Base-by-base conservation (phyloP, 1,140 invertebrate species). In the Pseudomyrmex dendroicus region DNA sequence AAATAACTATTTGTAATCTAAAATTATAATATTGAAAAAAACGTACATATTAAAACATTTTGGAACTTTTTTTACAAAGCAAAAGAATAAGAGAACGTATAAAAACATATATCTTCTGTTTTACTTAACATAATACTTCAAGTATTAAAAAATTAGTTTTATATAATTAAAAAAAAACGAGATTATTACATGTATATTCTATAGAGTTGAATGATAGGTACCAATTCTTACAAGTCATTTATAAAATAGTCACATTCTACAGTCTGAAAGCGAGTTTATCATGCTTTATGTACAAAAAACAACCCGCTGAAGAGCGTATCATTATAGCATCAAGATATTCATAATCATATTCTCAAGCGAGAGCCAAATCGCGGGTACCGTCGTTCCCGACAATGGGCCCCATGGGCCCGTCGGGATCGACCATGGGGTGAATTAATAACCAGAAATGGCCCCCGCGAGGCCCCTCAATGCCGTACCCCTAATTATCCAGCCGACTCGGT, bases 361-460 rank as follows among this genome's bases (percentile, higher is more conserved):
- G 35, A 63, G 52, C 63, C 22, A 54, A 67, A 66, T 80, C 83
- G 73, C 74, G 73, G 54, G 82, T 76, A 83, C 73, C 35, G 64
- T 44, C 76, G 64, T 85, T 54, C 46, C 48, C 70, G 83, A 86
- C 85, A 84, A 86, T 84, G 70, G 85, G 50, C 54, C 82, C 73
- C 50, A 61, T 78, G 82, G 56, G 82, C 82, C 54, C 82, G 82
- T 83, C 73, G 73, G 82, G 46, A 56, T 63, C 83, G 63, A 72
- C 74, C 59, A 57, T 72, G 74, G 84, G 84, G 80, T 86, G 86
- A 89, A 89, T 88, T 89, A 89, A 89, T 88, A 89, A 89, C 84
- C 86, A 88, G 84, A 86, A 86, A 88, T 84, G 73, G 57, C 80
- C 68, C 72, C 84, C 83, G 80, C 72, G 80, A 88, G 73, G 72